phyloP scores from a whole-genome alignment of 2,797 vertebrate species.

The Arrhamphus sclerolepis region DNA sequence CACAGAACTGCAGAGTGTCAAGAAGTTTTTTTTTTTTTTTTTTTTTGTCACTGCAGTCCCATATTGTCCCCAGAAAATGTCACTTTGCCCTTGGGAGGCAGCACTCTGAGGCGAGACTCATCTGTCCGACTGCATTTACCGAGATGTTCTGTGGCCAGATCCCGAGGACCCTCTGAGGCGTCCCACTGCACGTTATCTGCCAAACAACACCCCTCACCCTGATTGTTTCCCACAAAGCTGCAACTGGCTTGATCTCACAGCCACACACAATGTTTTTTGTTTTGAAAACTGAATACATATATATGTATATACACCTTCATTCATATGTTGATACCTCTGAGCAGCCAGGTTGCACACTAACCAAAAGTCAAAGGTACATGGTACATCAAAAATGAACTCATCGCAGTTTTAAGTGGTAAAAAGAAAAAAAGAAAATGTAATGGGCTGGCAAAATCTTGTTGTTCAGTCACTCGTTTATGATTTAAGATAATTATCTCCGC shows the following conservation, averaged over 20 bases:
- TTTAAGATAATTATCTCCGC: constrained; percentile 18
- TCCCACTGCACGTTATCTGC: constrained; percentile 67
- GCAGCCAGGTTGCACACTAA: too few relatives aligned
- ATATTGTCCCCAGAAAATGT: constrained; percentile 82
- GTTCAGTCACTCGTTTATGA: too few relatives aligned
- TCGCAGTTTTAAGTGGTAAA: too few relatives aligned
- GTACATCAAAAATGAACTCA: neutral
- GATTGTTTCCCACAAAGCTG: constrained; percentile 43
- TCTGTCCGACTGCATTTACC: constrained; percentile 80
- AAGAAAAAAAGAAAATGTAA: too few relatives aligned
- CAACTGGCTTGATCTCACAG: constrained; percentile 29
- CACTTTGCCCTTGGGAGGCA: constrained; percentile 76
- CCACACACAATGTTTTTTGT: constrained; percentile 9
- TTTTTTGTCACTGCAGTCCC: constrained; percentile 72
- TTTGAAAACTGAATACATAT: constrained; percentile 11
- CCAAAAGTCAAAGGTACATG: neutral
- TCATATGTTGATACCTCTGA: too few relatives aligned
- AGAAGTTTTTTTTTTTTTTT: constrained; percentile 37
- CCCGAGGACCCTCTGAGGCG: constrained; percentile 67
- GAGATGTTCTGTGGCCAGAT: constrained; percentile 71
- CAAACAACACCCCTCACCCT: constrained; percentile 56
- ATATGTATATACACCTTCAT: too few relatives aligned
- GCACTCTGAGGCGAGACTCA: constrained; percentile 71
- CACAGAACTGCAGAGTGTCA: constrained; percentile 19
- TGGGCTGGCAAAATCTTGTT: too few relatives aligned